Base-by-base conservation (phyloP, 2,113 vertebrate genomes). In the Mastomys natalensis region DNA sequence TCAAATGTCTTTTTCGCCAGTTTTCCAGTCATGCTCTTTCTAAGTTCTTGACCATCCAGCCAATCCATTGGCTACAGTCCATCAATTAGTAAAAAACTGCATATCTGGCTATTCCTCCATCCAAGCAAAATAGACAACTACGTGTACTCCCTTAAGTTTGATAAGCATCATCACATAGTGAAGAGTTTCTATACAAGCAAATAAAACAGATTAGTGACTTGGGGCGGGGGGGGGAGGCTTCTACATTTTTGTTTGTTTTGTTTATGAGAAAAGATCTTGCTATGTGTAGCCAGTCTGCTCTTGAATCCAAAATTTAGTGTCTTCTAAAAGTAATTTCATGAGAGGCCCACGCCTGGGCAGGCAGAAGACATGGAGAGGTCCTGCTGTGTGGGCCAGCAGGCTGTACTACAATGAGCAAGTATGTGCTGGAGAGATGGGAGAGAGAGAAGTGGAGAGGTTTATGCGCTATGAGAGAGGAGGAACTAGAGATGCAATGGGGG, bases 141-240 rank as follows among this genome's bases (percentile, higher is more conserved):
- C 37, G 24, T 29, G 55, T 29, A 43, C n/a, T n/a, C 12, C 55
- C n/a, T 60, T 2, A 81, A 84, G 80, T 43, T 16, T 62, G n/a
- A 62, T 45, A 31, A 62, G n/a, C 58, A 62, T 62, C 81, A 43
- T 84, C 81, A 31, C 2, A n/a, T 24, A 26, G 12, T 62, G n/a
- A 84, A 62, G 15, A 31, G 15, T 62, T 62, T 84, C 58, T 43
- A 62, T 10, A 84, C 7, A 97, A 90, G 94, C n/a, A 92, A 85
- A 85, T 95, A 90, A 94, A 94, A 93, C 55, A 77, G 93, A 70
- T 87, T 76, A 55, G 40, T 70, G 40, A 62, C 10, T 16, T 29
- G n/a, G 26, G n/a, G 62, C 3, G 3, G 26, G 12, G 26, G 24
- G 21, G 4, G 73, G 40, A 7, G 45, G 40, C 55, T 40, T 29